phyloP scores from a whole-genome alignment of 1,140 invertebrate genomes.

The Drosophila melanica region DNA sequence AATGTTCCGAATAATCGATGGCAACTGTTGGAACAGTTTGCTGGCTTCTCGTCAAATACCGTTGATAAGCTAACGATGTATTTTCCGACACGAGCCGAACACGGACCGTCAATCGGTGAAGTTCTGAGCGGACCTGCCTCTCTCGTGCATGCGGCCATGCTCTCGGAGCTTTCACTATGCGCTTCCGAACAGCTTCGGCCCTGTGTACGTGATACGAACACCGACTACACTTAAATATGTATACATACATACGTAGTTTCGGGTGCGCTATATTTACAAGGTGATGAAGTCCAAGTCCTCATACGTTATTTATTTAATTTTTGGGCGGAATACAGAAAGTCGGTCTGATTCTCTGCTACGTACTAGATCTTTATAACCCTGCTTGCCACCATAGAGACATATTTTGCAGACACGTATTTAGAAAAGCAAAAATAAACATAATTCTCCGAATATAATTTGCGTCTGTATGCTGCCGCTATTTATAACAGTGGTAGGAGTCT shows the following conservation, averaged over 20 bases:
- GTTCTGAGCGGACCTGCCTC: slow-evolving; percentile 20
- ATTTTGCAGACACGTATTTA: slow-evolving; percentile 19
- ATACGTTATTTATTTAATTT: slow-evolving; percentile 18
- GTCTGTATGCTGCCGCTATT: slow-evolving; percentile 17
- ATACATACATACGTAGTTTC: slow-evolving; percentile 10
- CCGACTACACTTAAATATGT: not conserved
- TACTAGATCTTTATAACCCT: slow-evolving; percentile 24
- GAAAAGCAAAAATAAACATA: slow-evolving; percentile 13
- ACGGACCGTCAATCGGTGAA: slow-evolving; percentile 4
- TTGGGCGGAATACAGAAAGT: not conserved
- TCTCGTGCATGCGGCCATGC: not conserved
- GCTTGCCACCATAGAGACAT: slow-evolving; percentile 4
- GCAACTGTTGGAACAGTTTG: slow-evolving; percentile 50
- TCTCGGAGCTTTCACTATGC: not conserved
- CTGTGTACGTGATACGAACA: slow-evolving; percentile 33
- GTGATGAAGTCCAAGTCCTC: slow-evolving; percentile 24
- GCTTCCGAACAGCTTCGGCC: slow-evolving; percentile 7
- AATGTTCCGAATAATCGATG: slow-evolving; percentile 55
- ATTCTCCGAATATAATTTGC: slow-evolving; percentile 10
- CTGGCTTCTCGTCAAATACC: slow-evolving; percentile 48
- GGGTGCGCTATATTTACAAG: slow-evolving; percentile 10
- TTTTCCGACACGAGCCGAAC: slow-evolving; percentile 9
- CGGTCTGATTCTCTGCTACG: slow-evolving; percentile 12
- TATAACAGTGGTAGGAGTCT: slow-evolving; percentile 2
- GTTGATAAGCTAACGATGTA: slow-evolving; percentile 23